Percentiles rank a stretch among this genome's conserved stretches.
Evolutionary conservation across 2,888 invertebrate genomes (phyloP).

Genomic region (Acleris cristana): DNA sequence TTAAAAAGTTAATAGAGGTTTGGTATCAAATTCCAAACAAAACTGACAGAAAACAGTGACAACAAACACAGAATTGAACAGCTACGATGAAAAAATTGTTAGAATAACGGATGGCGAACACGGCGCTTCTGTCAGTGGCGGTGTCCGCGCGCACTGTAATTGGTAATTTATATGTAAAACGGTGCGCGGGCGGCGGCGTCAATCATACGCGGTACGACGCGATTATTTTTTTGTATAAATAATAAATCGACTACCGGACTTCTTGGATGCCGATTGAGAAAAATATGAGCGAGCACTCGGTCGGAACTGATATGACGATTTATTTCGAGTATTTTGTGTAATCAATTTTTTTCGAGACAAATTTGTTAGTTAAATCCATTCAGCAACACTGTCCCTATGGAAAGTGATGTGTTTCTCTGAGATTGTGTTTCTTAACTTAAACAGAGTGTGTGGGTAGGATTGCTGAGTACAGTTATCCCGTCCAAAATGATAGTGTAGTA

Average conservation of each 20-base stretch:
- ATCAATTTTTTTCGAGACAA: background rate
- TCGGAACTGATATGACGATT: slow-evolving; percentile 9
- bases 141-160: slow-evolving; percentile 55
- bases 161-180: slow-evolving; percentile 82
- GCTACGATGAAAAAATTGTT: slow-evolving; percentile 3
- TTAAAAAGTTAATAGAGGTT: too few species aligned
- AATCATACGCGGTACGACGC: slow-evolving; percentile 52
- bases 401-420: too few species aligned
- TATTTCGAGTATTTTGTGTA: background rate
- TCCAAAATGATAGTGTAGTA: too few species aligned
- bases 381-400: too few species aligned
- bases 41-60: background rate
- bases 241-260: slow-evolving; percentile 36
- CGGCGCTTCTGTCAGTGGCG: slow-evolving; percentile 53
- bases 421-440: too few species aligned
- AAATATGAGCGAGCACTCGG: slow-evolving; percentile 1
- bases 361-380: too few species aligned
- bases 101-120: slow-evolving; percentile 42
- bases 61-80: background rate
- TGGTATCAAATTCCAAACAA: background rate
- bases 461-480: too few species aligned
- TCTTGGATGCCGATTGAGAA: slow-evolving; percentile 8
- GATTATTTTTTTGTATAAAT: slow-evolving; percentile 50
- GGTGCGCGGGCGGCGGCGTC: slow-evolving; percentile 67
- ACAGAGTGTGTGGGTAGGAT: too few species aligned